Percentiles rank a stretch among this genome's conserved stretches.
Conservation (phyloP, 2,113 vertebrate genomes). For the Sceloporus tristichus region DNA sequence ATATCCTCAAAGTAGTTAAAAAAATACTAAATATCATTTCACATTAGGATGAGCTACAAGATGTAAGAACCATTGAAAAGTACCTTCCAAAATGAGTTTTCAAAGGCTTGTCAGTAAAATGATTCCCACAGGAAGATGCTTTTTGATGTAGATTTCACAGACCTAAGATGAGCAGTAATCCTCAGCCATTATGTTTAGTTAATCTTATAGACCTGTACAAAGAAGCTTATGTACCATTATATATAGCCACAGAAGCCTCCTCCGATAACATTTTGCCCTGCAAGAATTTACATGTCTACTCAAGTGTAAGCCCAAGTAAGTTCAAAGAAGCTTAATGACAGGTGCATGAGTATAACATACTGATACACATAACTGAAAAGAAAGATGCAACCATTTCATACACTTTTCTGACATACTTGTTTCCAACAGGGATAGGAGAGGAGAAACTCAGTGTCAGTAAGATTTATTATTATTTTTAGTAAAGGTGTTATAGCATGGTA, state of each 20-base stretch:
- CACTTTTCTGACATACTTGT: background rate
- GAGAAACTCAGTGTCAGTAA: no score
- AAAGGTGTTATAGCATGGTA: no score
- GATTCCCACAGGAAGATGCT: background rate
- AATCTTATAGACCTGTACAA: conserved; percentile 31
- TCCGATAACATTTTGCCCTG: background rate
- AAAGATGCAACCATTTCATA: background rate
- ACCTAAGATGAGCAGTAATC: conserved; percentile 33
- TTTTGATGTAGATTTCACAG: background rate
- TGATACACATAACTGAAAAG: background rate
- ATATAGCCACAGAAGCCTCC: background rate
- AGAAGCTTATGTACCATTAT: fast-evolving
- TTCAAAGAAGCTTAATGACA: background rate
- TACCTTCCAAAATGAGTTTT: conserved; percentile 39
- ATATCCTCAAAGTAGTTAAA: background rate
- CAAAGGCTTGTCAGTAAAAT: conserved; percentile 26
- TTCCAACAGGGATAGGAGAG: no score
- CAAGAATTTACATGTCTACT: fast-evolving
- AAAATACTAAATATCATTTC: background rate
- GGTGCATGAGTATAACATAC: background rate
- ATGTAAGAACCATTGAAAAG: background rate
- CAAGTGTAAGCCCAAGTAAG: background rate
- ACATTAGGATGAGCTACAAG: background rate
- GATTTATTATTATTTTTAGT: no score
- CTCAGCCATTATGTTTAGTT: background rate